Evolutionary conservation across 2,888 invertebrate species (phyloP).

Genomic region (Cloeon dipterum): DNA sequence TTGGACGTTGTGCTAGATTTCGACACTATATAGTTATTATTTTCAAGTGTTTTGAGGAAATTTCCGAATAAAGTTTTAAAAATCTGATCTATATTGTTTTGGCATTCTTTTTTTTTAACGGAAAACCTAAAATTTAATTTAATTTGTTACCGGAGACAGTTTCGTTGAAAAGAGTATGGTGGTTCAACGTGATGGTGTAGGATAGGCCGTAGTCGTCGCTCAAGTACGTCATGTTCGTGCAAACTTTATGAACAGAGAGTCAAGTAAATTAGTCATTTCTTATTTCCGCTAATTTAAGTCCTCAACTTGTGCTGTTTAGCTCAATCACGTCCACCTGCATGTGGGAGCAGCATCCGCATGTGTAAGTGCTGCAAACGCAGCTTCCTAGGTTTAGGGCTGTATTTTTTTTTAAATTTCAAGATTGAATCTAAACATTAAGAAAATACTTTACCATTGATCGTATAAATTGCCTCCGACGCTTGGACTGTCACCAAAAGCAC

Average conservation of each 20-base stretch:
- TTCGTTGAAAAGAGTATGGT: slow-evolving; percentile 12
- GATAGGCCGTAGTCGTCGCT: slow-evolving; percentile 13
- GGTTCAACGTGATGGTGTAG: slow-evolving; percentile 12
- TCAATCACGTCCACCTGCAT: slow-evolving; percentile 7
- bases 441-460: too few relatives aligned
- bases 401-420: too few relatives aligned
- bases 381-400: too few relatives aligned
- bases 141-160: slow-evolving; percentile 14
- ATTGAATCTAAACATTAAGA: too few relatives aligned
- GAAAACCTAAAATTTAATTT: neutral
- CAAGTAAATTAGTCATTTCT: neutral
- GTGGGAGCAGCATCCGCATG: slow-evolving; percentile 9
- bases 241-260: slow-evolving; percentile 11
- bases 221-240: slow-evolving; percentile 13
- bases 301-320: slow-evolving; percentile 7
- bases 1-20: neutral
- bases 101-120: too few relatives aligned
- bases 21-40: neutral
- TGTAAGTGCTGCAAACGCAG: slow-evolving; percentile 7
- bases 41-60: too few relatives aligned
- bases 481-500: too few relatives aligned
- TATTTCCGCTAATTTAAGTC: neutral
- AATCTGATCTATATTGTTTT: too few relatives aligned
- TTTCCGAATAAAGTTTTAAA: neutral
- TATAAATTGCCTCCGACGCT: too few relatives aligned